These are phyloP conservation scores for Phalangium opilio DNA, from an alignment of 2,888 invertebrate genomes.

Conservation along the genomic window DNA sequence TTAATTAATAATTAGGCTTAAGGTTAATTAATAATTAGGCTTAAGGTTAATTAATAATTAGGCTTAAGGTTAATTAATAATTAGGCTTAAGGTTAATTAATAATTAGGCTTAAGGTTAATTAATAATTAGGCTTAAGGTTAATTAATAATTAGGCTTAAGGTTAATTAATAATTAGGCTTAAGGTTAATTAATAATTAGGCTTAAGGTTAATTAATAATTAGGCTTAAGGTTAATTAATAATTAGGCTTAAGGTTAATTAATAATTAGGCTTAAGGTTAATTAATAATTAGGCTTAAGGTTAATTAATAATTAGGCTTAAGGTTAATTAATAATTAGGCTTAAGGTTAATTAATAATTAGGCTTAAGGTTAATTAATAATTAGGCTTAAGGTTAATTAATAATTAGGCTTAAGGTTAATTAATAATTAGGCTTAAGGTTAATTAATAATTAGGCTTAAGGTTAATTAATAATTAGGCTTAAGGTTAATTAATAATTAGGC, in stretches of 20 bases:
- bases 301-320: too few relatives aligned
- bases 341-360: neutral
- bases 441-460: too few relatives aligned
- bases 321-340: conserved; percentile 5
- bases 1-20: conserved; percentile 3
- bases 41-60: too few relatives aligned
- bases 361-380: too few relatives aligned
- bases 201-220: neutral
- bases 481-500: conserved; percentile 1
- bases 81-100: too few relatives aligned
- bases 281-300: conserved; percentile 1
- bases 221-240: too few relatives aligned
- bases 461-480: conserved; percentile 3
- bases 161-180: conserved; percentile 3
- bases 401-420: too few relatives aligned
- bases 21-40: conserved; percentile 1
- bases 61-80: neutral
- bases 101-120: neutral
- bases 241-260: conserved; percentile 1
- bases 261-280: too few relatives aligned
- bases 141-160: conserved; percentile 2
- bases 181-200: conserved; percentile 5
- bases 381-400: neutral
- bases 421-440: neutral
- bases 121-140: too few relatives aligned